Base-by-base conservation (phyloP, 2,888 invertebrate species). In the Aleiodes testaceus region DNA sequence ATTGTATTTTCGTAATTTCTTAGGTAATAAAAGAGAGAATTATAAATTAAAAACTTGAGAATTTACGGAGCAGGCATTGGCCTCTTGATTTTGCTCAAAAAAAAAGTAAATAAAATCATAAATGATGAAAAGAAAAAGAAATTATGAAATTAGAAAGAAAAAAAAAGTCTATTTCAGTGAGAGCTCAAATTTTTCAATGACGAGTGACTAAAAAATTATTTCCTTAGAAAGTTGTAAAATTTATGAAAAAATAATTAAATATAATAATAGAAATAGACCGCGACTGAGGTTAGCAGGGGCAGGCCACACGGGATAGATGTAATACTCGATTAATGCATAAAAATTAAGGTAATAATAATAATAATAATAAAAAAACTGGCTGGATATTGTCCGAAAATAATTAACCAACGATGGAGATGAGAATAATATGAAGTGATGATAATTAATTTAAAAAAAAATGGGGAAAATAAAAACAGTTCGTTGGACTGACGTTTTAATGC, bases 301-400 rank as follows among this genome's bases (percentile, higher is more conserved):
- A 79, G 86, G 86, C 85, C 85, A 87, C 84, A 86, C 86, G 81
- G 80, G 80, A 82, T 83, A 85, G 81, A 82, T 81, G 83, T 85
- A 86, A 83, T 81, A 84, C 79, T 82, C 74, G 81, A 84, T 84
- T 84, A 85, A 84, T 79, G 82, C 82, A 79, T 84, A 84, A 82
- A 73, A 83, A 84, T 26, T 73, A 73, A 76, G 70, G 69, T 66
- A 73, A 75, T 72, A 73, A 73, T 45, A n/a, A n/a, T n/a, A n/a
- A n/a, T 73, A 66, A 69, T 68, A n/a, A 61, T 66, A 69, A 68
- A 65, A 50, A 66, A 47, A 66, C 5, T 55, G 66, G 66, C 36
- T 72, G 74, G 75, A 72, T 74, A 77, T 75, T 75, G 77, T 77
- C 76, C 73, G 77, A 76, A 76, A 73, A 73, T 71, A 73, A 74